A percentile compares a stretch with the other conserved stretches of the same genome.
Conservation (phyloP, 2,888 invertebrate genomes). For the Diogma glabrata region DNA sequence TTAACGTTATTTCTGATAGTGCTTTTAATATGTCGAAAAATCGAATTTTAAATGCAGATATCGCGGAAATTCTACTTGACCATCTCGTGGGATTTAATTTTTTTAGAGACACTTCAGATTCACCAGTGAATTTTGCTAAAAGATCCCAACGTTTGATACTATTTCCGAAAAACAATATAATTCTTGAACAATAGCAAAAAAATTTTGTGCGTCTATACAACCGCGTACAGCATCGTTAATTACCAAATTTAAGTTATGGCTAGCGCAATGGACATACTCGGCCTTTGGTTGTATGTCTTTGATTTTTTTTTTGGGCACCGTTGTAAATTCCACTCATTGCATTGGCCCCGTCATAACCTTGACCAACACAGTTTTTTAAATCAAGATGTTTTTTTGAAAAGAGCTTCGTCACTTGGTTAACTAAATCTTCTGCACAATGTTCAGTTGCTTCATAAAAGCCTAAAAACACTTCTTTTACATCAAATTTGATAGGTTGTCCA, state of each 20-base stretch:
- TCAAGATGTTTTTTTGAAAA: constrained; percentile 9
- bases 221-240: constrained; percentile 3
- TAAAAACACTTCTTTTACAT: constrained; percentile 17
- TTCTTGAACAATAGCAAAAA: neutral
- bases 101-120: constrained; percentile 21
- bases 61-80: constrained; percentile 18
- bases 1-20: neutral
- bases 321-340: constrained; percentile 13
- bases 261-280: constrained; percentile 10
- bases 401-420: too few species aligned
- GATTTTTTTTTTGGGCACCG: constrained; percentile 15
- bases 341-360: constrained; percentile 15
- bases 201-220: neutral
- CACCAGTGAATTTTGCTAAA: constrained; percentile 21
- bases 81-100: constrained; percentile 26
- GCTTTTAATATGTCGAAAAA: neutral
- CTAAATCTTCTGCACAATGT: too few species aligned
- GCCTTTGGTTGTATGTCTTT: constrained; percentile 20
- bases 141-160: constrained; percentile 22
- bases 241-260: constrained; percentile 11
- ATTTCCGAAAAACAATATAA: constrained; percentile 18
- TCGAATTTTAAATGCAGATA: constrained; percentile 3
- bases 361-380: constrained; percentile 7
- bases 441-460: too few species aligned
- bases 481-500: neutral